phyloP scores from a whole-genome alignment of 1,140 invertebrate species.

The Drosophila seguyi region DNA sequence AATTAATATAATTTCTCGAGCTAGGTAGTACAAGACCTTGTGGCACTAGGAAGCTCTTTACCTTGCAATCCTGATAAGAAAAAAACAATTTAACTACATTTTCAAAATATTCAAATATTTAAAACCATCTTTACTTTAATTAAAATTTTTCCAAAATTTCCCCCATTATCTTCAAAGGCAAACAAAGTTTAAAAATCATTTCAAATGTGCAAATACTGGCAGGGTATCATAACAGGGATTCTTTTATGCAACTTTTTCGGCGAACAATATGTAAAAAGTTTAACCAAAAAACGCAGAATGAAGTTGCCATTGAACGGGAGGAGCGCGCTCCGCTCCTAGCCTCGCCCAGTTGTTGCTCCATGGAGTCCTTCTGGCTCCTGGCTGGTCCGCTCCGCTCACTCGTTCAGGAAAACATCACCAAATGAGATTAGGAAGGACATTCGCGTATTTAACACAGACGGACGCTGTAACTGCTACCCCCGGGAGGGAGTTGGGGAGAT shows the following conservation, averaged over 20 bases:
- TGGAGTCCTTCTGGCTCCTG: slow-evolving; percentile 14
- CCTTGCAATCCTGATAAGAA: background rate
- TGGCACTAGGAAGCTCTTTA: background rate
- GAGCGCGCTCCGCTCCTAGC: background rate
- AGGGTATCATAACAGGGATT: slow-evolving; percentile 47
- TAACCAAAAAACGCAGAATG: slow-evolving; percentile 66
- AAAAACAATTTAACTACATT: background rate
- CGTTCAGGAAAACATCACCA: slow-evolving; percentile 78
- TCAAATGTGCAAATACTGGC: slow-evolving; percentile 19
- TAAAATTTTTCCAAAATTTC: background rate
- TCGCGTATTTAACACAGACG: slow-evolving; percentile 79
- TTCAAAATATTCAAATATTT: background rate
- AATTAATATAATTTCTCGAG: background rate
- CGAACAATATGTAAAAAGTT: slow-evolving; percentile 78
- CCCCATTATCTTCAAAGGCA: background rate
- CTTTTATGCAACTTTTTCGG: slow-evolving; percentile 33
- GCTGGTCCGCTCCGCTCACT: slow-evolving; percentile 20
- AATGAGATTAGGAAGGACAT: slow-evolving; percentile 85
- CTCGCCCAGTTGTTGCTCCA: slow-evolving; percentile 59
- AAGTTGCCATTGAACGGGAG: slow-evolving; percentile 41
- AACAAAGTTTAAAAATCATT: slow-evolving; percentile 7
- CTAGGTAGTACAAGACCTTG: background rate
- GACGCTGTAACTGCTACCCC: slow-evolving; percentile 50
- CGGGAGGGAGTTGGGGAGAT: background rate
- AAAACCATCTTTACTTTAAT: background rate